Evolutionary conservation across 2,113 vertebrate species (phyloP), one percentile per base, ranked within the genome.

Genomic region (Catharus bicknelli): DNA sequence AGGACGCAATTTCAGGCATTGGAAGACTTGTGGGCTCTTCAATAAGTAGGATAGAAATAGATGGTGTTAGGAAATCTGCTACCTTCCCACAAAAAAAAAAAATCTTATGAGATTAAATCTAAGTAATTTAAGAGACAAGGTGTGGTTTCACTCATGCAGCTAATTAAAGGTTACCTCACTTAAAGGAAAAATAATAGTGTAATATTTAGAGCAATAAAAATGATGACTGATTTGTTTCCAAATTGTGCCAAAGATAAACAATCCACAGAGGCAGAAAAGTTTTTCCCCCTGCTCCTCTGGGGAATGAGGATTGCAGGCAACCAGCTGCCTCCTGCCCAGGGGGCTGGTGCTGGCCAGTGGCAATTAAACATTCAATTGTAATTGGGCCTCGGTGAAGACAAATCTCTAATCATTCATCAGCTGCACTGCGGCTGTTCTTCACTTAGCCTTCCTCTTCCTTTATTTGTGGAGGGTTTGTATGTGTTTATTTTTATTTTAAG

Each of bases 161-260:
- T 96, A 93, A 93, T 93, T 95, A 96, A 94, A 90, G 29, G 55
- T 86, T 95, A 58, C 64, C 51, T 79, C 69, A 69, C 7, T 4
- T 77, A 81, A 79, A 83, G 5, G 47, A 42, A 59, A 63, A 75
- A 76, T 40, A 55, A 53, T 29, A 30, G 14, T 11, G 10, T 75
- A 90, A 86, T 25, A 88, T 80, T 95, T 74, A 74, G 32, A 93
- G 80, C 55, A 87, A 92, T 89, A 83, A 94, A 84, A 95, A 92
- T 48, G 7, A 72, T 83, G 63, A 86, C 51, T 90, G 89, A 86
- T 89, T 88, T 83, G 27, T 93, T 87, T 91, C 69, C 73, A 94
- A 79, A 69, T 89, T 91, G 42, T 88, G 87, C 47, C 63, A 91
- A 95, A 93, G 54, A 94, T 32, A 88, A 67, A 90, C 69, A 86